Evolutionary conservation across 2,797 vertebrate species (phyloP), one percentile per base, ranked within the genome.

Genomic region (Artibeus jamaicensis): DNA sequence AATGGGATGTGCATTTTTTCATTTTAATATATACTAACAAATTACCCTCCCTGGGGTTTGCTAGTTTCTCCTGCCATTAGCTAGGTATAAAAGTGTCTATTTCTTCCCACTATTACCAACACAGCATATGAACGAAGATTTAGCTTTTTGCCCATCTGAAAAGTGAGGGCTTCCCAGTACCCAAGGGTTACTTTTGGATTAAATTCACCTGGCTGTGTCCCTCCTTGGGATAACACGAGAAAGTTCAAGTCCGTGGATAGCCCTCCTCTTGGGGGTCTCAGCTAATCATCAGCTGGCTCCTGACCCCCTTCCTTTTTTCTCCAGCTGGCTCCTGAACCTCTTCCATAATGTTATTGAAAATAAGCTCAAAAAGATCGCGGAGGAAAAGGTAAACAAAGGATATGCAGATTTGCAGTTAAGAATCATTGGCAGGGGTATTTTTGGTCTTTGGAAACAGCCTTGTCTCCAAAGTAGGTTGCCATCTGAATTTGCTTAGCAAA

Each of bases 251-350:
- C 44, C 11, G 10, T n/a, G 34, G 21, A 24, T 12, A 37, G 32
- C 46, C 65, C 18, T 78, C 46, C 46, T 55, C 37, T 65, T 24
- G 22, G 44, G 42, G 67, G 7, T 39, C 44, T 83, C 32, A n/a
- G 15, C 42, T 29, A 44, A 79, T 59, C 76, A 65, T 50, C 32
- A 85, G 74, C 16, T 50, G 34, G n/a, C 8, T 37, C 59, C 32
- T 91, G 46, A 94, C 12, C 22, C 22, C 87, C 53, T 82, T 57
- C 55, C 42, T 39, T 55, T 3, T 62, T 83, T 89, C 87, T 89
- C 71, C 91, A 98, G 98, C 24, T 98, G 98, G 98, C 76, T 98
- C 91, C 97, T 98, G 57, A 98, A 98, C 83, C 82, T 98, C 26
- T 98, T 98, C 96, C 62, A 79, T 2, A 3, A 9, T 0, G 89